Evolutionary conservation across 2,888 invertebrate species (phyloP), one percentile per base, ranked within the genome.

Genomic region (Trichopria drosophilae): DNA sequence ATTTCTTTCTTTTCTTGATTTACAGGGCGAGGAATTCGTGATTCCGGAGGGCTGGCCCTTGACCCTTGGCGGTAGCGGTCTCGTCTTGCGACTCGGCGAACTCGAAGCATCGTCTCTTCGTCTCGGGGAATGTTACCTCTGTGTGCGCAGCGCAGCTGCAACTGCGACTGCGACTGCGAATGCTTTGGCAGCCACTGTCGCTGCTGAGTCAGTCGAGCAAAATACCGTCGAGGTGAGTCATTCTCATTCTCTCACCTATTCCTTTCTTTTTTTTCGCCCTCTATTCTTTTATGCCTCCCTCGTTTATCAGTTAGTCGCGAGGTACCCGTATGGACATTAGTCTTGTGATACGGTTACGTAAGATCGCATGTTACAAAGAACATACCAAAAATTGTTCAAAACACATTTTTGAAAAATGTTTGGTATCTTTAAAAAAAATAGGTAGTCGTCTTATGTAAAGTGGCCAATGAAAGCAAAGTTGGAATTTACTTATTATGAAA

Each of bases 11-110:
- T 26, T 45, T 41, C 44, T 57, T 48, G 53, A 44, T 58, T 65
- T 80, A 29, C 80, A 85, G 85, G 78, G 76, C 65, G 73, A 79
- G 72, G 78, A 80, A 67, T 73, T 78, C 59, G 78, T 75, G 56
- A 71, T 80, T 65, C 81, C 82, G 60, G 72, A 78, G 68, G 85
- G 85, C 73, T 86, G 85, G 85, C 85, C 85, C 53, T 76, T 85
- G 73, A 82, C 82, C 69, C 78, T 84, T 66, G 81, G 80, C 63
- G 72, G 71, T 48, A 80, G 80, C 67, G 84, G 83, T 62, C 76
- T 85, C 68, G 79, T 83, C 64, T 75, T 85, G 63, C 84, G 85
- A 67, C 77, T 86, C 67, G 83, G 83, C 59, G 81, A 82, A 63
- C 78, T 84, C 71, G 82, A 82, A 68, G 80, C 81, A 57, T 80